Percentiles rank a stretch among this genome's conserved stretches.
phyloP scores from a whole-genome alignment of 2,113 vertebrate species.

The Myiagra hebetior region DNA sequence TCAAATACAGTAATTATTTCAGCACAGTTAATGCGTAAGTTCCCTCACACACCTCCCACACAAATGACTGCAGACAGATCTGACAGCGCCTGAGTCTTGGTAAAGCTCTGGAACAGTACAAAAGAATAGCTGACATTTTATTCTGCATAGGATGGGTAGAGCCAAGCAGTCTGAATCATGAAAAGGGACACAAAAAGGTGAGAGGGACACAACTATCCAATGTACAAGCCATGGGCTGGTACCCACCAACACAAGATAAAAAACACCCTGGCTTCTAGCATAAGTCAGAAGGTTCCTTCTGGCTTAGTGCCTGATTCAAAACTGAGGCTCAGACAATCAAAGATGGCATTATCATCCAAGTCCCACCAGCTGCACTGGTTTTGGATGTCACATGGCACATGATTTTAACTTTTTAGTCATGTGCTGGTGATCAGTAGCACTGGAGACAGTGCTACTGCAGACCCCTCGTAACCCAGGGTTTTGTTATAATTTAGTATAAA shows the following conservation, averaged over 20 bases:
- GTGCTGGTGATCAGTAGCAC: not conserved
- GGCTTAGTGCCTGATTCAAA: not conserved
- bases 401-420: not conserved
- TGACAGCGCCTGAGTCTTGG: not conserved
- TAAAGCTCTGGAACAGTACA: not conserved
- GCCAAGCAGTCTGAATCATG: not conserved
- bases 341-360: not conserved
- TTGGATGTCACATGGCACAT: not conserved
- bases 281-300: not conserved
- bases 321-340: not conserved
- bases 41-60: conserved; percentile 32
- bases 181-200: not conserved
- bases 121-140: conserved; percentile 4
- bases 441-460: not conserved
- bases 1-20: conserved; percentile 32
- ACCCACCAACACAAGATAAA: not conserved
- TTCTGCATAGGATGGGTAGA: not conserved
- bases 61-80: conserved; percentile 12
- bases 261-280: not conserved
- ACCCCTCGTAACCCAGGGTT: not conserved
- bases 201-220: not conserved
- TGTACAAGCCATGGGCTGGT: not conserved
- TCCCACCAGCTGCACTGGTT: not conserved
- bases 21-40: not conserved
- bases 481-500: not conserved